Evolutionary conservation across 53 echinoderm and acorn worm species (phyloP).

Genomic region (Hippasteria phrygiana): DNA sequence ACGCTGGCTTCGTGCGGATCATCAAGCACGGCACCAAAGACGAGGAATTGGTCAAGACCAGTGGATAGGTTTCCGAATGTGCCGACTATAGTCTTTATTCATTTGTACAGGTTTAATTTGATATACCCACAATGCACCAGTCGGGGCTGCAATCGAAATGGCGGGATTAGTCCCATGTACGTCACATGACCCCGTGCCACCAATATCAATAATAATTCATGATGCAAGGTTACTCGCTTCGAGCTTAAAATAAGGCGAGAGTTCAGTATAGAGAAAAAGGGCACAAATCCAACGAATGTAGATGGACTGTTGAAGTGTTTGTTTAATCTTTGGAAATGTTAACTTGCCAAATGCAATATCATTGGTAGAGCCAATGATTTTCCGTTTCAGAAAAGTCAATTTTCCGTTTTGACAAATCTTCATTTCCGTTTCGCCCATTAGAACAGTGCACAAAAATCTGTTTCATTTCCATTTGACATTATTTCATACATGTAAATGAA

Average conservation of each 20-base stretch:
- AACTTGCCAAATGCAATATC: background rate
- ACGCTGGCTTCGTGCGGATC: slow-evolving; percentile 84
- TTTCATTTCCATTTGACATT: too few relatives aligned
- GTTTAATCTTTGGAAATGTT: background rate
- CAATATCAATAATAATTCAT: too few relatives aligned
- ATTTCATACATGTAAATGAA: too few relatives aligned
- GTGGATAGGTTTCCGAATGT: background rate
- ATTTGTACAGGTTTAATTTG: background rate
- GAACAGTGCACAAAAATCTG: too few relatives aligned
- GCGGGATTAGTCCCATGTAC: background rate
- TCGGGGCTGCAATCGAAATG: background rate
- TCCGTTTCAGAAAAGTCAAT: too few relatives aligned
- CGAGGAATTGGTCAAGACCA: slow-evolving; percentile 90
- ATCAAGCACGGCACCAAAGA: slow-evolving; percentile 99
- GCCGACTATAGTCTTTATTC: background rate
- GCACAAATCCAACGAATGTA: background rate
- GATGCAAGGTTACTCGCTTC: too few relatives aligned
- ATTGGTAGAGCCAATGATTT: background rate
- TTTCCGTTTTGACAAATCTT: too few relatives aligned
- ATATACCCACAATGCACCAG: background rate
- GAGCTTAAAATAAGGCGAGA: background rate
- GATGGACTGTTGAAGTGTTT: background rate
- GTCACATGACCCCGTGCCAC: too few relatives aligned
- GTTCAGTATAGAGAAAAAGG: too few relatives aligned
- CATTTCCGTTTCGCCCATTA: too few relatives aligned